Evolutionary conservation across 2,113 vertebrate species (phyloP).

Genomic region (Amphilophus citrinellus): DNA sequence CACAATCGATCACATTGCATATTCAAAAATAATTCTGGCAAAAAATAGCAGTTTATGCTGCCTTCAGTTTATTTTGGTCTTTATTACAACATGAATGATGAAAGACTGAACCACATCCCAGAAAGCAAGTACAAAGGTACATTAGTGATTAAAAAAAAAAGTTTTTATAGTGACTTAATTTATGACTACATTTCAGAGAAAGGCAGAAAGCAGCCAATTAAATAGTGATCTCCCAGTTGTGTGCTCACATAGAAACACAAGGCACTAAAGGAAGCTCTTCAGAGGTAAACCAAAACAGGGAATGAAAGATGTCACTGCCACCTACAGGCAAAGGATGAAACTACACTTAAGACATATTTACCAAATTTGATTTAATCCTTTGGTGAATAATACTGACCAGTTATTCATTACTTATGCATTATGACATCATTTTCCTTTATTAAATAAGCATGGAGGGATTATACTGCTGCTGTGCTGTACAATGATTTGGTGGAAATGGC

Average conservation of each 20-base stretch:
- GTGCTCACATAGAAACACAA: neutral
- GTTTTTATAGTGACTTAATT: neutral
- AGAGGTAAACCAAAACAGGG: conserved; percentile 3
- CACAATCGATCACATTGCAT: conserved; percentile 26
- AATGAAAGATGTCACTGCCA: conserved; percentile 68
- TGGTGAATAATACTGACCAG: neutral
- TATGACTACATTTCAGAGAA: neutral
- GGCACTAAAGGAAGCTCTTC: neutral
- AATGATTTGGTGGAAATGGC: neutral
- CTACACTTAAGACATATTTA: neutral
- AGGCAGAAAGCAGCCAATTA: neutral
- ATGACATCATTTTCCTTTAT: neutral
- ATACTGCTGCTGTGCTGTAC: neutral
- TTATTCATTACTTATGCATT: neutral
- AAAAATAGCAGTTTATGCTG: conserved; percentile 5
- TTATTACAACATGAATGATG: neutral
- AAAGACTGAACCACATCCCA: conserved; percentile 2
- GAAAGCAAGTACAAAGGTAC: neutral
- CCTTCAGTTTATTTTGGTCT: neutral
- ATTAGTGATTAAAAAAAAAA: conserved; percentile 6
- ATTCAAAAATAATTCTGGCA: conserved; percentile 21
- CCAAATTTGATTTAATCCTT: neutral
- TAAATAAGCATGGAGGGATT: neutral
- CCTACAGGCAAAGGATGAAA: conserved; percentile 57
- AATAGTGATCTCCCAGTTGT: neutral